A percentile compares a stretch with the other conserved stretches of the same genome.
Conservation (phyloP, 2,113 vertebrate species). For the Bubo bubo region DNA sequence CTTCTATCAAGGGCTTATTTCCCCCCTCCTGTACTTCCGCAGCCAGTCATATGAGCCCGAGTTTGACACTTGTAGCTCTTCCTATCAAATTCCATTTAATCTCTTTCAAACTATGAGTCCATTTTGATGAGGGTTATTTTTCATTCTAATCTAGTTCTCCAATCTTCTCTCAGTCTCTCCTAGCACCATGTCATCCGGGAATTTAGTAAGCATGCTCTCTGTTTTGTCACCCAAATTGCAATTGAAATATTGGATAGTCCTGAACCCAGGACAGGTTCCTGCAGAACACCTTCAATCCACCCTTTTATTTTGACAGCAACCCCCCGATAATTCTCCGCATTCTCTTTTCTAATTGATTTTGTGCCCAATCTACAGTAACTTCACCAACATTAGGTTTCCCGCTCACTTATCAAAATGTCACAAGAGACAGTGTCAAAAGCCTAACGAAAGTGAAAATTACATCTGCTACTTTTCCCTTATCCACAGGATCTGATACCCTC, state of each 20-base stretch:
- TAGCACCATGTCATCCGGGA: not conserved
- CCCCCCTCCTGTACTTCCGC: not conserved
- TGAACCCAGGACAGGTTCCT: not conserved
- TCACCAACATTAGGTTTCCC: not conserved
- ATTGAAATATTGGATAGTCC: not conserved
- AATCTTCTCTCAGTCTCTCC: not conserved
- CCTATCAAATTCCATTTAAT: not conserved
- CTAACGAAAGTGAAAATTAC: not conserved
- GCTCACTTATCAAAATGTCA: conserved; percentile 1
- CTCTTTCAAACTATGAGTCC: not conserved
- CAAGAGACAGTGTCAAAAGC: not conserved
- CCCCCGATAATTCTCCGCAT: not conserved
- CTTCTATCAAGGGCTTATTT: not conserved
- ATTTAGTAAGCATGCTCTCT: not conserved
- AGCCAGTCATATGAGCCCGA: not conserved
- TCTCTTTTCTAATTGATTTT: not conserved
- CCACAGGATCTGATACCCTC: not conserved
- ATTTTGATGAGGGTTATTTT: not conserved
- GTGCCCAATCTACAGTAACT: not conserved
- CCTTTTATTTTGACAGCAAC: not conserved
- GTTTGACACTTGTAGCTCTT: not conserved
- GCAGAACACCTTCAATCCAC: not conserved
- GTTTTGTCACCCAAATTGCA: not conserved
- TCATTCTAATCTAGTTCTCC: not conserved
- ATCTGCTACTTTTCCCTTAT: conserved; percentile 2